phyloP scores from a whole-genome alignment of 2,888 invertebrate genomes.

The Cepaea hortensis region DNA sequence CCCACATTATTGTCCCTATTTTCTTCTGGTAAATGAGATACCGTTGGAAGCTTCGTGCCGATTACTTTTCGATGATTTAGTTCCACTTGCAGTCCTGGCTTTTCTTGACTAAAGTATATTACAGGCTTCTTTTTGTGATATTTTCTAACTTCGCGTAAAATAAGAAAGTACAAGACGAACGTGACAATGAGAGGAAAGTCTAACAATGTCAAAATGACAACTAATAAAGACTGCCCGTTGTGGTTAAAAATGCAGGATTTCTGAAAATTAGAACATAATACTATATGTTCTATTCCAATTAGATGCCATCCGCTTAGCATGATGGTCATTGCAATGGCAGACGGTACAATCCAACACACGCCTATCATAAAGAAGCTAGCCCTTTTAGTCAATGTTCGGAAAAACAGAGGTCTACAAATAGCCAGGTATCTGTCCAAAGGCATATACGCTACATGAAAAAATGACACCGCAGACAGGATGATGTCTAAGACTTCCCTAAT shows the following conservation, averaged over 20 bases:
- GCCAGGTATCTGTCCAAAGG: constrained; percentile 24
- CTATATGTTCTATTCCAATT: not conserved
- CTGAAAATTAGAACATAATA: not conserved
- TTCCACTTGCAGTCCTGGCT: not conserved
- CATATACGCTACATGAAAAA: constrained; percentile 13
- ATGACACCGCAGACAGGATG: not conserved
- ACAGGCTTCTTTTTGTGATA: not conserved
- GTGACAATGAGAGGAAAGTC: not conserved
- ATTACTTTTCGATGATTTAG: not conserved
- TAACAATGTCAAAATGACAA: not conserved
- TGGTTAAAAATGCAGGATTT: not conserved
- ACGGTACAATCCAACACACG: constrained; percentile 5
- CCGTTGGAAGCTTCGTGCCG: too few relatives aligned
- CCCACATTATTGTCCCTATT: too few relatives aligned
- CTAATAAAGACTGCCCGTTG: not conserved
- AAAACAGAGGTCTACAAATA: constrained; percentile 8
- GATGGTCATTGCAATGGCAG: not conserved
- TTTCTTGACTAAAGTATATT: not conserved
- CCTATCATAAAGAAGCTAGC: not conserved
- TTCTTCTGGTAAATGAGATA: too few relatives aligned
- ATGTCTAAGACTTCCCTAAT: not conserved
- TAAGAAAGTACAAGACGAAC: constrained; percentile 15
- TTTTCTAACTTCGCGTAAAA: not conserved
- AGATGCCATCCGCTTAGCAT: not conserved
- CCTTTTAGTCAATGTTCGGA: not conserved